Conservation (phyloP, 2,113 vertebrate species). For the Capra hircus region DNA sequence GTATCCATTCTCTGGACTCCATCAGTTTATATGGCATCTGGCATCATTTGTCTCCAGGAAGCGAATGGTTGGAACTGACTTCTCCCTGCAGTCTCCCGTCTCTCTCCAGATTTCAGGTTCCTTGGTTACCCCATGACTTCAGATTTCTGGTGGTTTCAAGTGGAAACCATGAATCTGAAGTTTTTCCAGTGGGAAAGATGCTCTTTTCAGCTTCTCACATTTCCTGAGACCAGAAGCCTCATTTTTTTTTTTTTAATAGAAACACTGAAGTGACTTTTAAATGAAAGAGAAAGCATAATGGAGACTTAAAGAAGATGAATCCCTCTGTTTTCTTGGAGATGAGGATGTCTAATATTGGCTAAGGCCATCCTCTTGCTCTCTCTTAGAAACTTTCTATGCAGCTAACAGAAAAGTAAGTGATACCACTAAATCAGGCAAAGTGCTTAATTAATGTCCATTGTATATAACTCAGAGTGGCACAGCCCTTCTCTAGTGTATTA, state of each 20-base stretch:
- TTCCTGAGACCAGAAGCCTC: not conserved
- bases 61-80: not conserved
- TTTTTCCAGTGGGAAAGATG: not conserved
- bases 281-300: not conserved
- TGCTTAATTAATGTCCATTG: constrained; percentile 31
- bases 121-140: not conserved
- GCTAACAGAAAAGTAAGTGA: not conserved
- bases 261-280: not conserved
- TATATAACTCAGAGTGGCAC: not conserved
- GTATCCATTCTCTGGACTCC: not conserved
- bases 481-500: not conserved
- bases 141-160: not conserved
- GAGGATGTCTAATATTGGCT: not conserved
- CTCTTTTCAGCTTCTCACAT: not conserved
- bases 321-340: not conserved
- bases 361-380: not conserved
- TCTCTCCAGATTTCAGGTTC: not conserved
- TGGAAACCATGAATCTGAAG: not conserved
- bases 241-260: not conserved
- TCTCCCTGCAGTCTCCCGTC: not conserved
- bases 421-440: constrained; percentile 27
- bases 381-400: not conserved
- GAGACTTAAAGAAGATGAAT: not conserved
- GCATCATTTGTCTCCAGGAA: not conserved
- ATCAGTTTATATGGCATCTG: not conserved